A percentile compares a stretch with the other conserved stretches of the same genome.
These are phyloP conservation scores for Limenitis camilla DNA, from an alignment of 2,888 invertebrate genomes.

Conservation along the genomic window DNA sequence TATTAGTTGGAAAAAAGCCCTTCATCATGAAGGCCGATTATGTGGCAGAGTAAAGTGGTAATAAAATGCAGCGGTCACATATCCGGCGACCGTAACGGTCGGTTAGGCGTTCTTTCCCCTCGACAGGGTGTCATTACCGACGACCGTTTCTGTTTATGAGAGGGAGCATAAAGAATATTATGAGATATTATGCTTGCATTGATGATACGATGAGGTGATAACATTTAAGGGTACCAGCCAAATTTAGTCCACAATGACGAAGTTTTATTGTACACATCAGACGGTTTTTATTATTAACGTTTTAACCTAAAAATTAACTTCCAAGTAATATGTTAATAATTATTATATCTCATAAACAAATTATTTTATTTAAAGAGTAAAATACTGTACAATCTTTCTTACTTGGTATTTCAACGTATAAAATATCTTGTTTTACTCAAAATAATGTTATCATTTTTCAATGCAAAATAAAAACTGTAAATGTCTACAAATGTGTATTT, in stretches of 20 bases:
- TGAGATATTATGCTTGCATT: conserved; percentile 67
- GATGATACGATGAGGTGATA: conserved; percentile 67
- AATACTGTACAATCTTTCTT: too few species aligned
- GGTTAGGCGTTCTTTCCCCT: conserved; percentile 64
- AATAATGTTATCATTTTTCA: too few species aligned
- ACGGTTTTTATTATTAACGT: neutral
- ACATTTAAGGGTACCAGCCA: conserved; percentile 49
- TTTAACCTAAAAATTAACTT: too few species aligned
- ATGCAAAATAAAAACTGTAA: too few species aligned
- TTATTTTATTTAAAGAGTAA: too few species aligned
- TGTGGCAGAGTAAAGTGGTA: conserved; percentile 73
- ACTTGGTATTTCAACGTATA: too few species aligned
- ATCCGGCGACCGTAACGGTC: conserved; percentile 67
- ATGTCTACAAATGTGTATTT: too few species aligned
- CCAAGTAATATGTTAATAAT: too few species aligned
- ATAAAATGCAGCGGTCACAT: conserved; percentile 76
- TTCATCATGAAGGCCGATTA: conserved; percentile 72
- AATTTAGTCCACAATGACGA: conserved; percentile 53
- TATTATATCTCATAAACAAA: too few species aligned
- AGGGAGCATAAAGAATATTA: conserved; percentile 71
- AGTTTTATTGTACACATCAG: conserved; percentile 33
- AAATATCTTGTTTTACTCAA: too few species aligned
- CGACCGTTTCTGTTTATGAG: conserved; percentile 71
- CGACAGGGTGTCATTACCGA: conserved; percentile 64
- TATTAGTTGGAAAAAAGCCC: conserved; percentile 63